Percentiles rank a stretch among this genome's conserved stretches.
Conservation (phyloP, 2,113 vertebrate genomes). For the Carassius gibelio region DNA sequence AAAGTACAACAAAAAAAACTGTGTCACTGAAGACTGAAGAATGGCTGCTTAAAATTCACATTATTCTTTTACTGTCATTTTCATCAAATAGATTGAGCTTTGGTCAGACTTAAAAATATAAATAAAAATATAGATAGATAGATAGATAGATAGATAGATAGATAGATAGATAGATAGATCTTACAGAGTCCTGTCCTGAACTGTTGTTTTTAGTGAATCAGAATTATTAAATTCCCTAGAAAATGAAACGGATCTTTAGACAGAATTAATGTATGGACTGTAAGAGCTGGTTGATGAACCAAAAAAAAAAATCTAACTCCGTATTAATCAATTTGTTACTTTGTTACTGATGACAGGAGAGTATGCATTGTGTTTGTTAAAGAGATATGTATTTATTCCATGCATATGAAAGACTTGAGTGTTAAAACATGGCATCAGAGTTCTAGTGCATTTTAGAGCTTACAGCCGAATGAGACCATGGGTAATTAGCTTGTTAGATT, state of each 20-base stretch:
- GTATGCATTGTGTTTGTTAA: not conserved
- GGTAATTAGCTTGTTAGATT: not conserved
- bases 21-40: not conserved
- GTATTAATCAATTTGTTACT: not conserved
- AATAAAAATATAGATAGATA: too few relatives aligned
- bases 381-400: constrained; percentile 6
- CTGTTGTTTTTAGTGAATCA: not conserved
- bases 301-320: too few relatives aligned
- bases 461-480: not conserved
- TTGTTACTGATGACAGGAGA: not conserved
- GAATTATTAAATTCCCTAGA: not conserved
- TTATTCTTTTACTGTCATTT: not conserved
- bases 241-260: not conserved
- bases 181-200: not conserved
- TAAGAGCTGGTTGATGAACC: not conserved
- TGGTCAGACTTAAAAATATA: not conserved
- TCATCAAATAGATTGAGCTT: not conserved
- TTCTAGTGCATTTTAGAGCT: not conserved
- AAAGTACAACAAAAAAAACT: too few relatives aligned
- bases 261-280: not conserved
- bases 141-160: too few relatives aligned
- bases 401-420: not conserved
- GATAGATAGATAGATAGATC: not conserved
- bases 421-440: not conserved
- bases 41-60: not conserved